Conservation (phyloP, 2,113 vertebrate genomes). For the Thalassoma bifasciatum region DNA sequence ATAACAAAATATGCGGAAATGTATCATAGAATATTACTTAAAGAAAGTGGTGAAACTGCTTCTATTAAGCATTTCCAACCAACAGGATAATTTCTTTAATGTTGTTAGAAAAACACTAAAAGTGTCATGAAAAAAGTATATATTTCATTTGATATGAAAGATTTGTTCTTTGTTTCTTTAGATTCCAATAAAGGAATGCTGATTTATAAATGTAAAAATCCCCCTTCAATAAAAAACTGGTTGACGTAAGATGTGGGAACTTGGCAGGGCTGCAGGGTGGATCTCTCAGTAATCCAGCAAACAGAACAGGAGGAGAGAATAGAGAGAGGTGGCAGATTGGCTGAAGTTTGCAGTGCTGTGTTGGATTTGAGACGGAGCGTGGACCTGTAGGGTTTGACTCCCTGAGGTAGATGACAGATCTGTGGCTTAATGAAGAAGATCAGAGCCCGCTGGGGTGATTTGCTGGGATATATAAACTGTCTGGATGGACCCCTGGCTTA, state of each 20-base stretch:
- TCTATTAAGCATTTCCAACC: too few relatives aligned
- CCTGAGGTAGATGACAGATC: slow-evolving; percentile 53
- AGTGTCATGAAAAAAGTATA: too few relatives aligned
- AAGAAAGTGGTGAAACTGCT: too few relatives aligned
- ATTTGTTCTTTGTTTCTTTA: too few relatives aligned
- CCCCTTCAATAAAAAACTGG: not conserved
- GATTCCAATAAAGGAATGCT: too few relatives aligned
- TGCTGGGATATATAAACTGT: slow-evolving; percentile 72
- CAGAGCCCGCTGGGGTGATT: slow-evolving; percentile 49
- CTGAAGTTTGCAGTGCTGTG: slow-evolving; percentile 41
- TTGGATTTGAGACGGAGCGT: slow-evolving; percentile 36
- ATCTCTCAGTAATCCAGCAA: slow-evolving; percentile 45
- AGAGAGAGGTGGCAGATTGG: slow-evolving; percentile 64
- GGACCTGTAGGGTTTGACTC: slow-evolving; percentile 35
- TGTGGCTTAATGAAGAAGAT: slow-evolving; percentile 71
- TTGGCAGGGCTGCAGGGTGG: slow-evolving; percentile 3
- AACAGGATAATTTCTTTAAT: too few relatives aligned
- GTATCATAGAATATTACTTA: too few relatives aligned
- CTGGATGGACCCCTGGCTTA: slow-evolving; percentile 73
- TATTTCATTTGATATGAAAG: not conserved
- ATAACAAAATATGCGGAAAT: too few relatives aligned
- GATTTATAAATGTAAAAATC: not conserved
- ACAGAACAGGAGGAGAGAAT: slow-evolving; percentile 13
- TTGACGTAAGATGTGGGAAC: not conserved
- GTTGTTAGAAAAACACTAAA: too few relatives aligned